Evolutionary conservation across 2,113 vertebrate genomes (phyloP).

Genomic region (Grammomys dolichurus): DNA sequence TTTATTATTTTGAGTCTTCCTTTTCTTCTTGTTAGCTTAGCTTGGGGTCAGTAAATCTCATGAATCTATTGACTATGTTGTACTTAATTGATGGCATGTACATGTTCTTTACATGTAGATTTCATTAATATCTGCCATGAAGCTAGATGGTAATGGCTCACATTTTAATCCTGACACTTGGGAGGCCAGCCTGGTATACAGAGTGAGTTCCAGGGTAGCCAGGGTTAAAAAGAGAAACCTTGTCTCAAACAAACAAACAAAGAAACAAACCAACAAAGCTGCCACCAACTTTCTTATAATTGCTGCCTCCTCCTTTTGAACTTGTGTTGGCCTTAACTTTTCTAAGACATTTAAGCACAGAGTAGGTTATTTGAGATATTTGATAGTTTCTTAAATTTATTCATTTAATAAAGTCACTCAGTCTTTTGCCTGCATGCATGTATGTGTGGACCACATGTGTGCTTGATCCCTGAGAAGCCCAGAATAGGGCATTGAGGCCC

Average conservation of each 20-base stretch:
- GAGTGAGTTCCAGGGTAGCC: neutral
- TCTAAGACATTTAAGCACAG: neutral
- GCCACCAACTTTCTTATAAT: no score
- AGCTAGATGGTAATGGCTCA: rapidly evolving
- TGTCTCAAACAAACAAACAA: neutral
- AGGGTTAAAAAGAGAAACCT: neutral
- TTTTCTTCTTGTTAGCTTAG: neutral
- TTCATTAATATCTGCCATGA: neutral
- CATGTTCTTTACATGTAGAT: neutral
- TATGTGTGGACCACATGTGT: neutral
- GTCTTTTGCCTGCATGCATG: neutral
- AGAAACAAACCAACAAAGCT: neutral
- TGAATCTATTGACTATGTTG: neutral
- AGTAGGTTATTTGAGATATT: neutral
- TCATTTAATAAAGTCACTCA: neutral
- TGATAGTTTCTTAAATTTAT: neutral
- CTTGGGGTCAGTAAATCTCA: neutral
- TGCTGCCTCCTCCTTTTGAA: neutral
- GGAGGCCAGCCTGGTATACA: neutral
- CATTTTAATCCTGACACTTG: neutral
- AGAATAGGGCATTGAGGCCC: neutral
- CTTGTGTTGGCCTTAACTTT: neutral
- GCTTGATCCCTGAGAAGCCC: neutral
- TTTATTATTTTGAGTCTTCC: neutral
- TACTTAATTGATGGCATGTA: neutral